These are phyloP conservation scores for Sebastes aleutianus DNA, from an alignment of 2,797 vertebrate genomes.

Conservation along the genomic window DNA sequence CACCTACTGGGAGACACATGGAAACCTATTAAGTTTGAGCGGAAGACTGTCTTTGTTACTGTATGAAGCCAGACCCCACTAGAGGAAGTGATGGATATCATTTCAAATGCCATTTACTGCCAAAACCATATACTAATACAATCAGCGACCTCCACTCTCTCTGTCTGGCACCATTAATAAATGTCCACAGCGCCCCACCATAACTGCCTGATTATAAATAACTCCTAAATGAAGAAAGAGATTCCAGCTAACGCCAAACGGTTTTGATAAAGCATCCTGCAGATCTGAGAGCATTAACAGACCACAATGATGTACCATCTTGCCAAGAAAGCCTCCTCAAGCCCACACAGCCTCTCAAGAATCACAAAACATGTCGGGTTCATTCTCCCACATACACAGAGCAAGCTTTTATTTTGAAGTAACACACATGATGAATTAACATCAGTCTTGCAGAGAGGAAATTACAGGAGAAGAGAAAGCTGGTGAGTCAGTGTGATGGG, in stretches of 20 bases:
- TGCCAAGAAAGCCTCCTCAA: background rate
- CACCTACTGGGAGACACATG: background rate
- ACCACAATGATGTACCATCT: background rate
- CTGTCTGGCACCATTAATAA: background rate
- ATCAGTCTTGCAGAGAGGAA: background rate
- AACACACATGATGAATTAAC: background rate
- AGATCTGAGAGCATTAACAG: background rate
- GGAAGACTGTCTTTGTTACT: background rate
- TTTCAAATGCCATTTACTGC: conserved; percentile 4
- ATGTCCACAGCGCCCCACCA: background rate
- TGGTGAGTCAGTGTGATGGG: conserved; percentile 1
- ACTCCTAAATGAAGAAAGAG: background rate
- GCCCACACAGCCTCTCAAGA: background rate
- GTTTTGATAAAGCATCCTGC: background rate
- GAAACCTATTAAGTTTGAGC: background rate
- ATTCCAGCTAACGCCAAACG: background rate
- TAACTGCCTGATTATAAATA: background rate
- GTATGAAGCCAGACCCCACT: background rate
- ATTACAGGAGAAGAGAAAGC: background rate
- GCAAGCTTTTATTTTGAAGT: background rate
- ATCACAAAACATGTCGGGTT: background rate
- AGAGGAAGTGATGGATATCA: background rate
- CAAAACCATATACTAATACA: background rate
- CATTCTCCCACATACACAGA: background rate
- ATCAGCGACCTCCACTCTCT: background rate